Conservation (phyloP, 1,140 invertebrate genomes). For the Periplaneta americana region DNA sequence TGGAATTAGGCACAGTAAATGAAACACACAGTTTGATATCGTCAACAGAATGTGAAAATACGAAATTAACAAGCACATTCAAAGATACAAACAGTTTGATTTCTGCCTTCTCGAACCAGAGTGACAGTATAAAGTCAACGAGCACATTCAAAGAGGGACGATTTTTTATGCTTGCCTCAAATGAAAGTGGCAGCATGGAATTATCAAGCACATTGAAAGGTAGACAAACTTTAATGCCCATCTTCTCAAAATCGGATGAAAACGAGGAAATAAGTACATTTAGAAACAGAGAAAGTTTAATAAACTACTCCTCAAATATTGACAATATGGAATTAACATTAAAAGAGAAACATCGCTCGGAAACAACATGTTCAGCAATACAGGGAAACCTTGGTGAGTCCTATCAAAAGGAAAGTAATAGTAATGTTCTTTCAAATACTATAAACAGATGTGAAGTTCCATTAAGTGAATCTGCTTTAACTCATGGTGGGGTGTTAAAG, state of each 20-base stretch:
- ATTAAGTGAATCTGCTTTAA: too few relatives aligned
- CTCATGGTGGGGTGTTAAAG: too few relatives aligned
- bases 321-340: too few relatives aligned
- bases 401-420: too few relatives aligned
- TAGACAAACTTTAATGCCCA: background rate
- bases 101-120: too few relatives aligned
- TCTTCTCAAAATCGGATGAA: background rate
- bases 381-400: background rate
- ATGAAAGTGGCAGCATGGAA: background rate
- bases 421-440: too few relatives aligned
- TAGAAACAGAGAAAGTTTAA: too few relatives aligned
- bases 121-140: background rate
- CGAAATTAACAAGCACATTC: background rate
- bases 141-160: background rate
- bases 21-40: too few relatives aligned
- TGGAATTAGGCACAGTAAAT: too few relatives aligned
- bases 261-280: background rate
- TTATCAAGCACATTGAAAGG: background rate
- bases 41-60: too few relatives aligned
- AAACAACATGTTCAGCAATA: background rate
- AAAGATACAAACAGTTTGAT: background rate
- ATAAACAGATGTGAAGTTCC: too few relatives aligned
- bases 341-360: background rate
- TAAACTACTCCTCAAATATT: too few relatives aligned
- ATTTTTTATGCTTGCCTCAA: background rate